Conservation (phyloP, 2,797 vertebrate genomes). For the Amblyraja radiata region DNA sequence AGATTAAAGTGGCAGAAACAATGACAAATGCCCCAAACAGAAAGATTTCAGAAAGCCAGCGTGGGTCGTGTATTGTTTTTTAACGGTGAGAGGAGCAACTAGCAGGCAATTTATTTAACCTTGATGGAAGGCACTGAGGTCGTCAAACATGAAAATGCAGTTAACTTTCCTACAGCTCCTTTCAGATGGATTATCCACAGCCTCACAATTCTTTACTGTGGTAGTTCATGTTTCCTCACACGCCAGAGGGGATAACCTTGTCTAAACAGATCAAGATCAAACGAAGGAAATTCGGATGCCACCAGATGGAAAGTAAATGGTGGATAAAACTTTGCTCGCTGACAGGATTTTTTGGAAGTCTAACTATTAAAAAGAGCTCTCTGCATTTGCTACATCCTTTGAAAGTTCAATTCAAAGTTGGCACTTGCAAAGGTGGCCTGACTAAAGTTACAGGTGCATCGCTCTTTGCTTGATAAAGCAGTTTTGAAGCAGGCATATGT, state of each 20-base stretch:
- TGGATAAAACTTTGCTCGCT: neutral
- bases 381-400: neutral
- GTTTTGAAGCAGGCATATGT: neutral
- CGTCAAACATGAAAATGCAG: neutral
- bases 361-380: neutral
- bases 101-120: neutral
- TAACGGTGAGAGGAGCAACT: neutral
- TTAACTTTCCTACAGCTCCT: neutral
- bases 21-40: neutral
- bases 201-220: neutral
- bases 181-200: neutral
- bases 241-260: neutral
- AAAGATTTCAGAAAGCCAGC: neutral
- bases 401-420: constrained; percentile 2
- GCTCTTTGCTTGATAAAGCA: constrained; percentile 19
- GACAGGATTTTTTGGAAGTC: neutral
- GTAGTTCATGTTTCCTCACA: neutral
- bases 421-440: neutral
- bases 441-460: constrained; percentile 30
- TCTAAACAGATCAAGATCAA: neutral
- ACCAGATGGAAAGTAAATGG: neutral
- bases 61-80: neutral
- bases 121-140: neutral
- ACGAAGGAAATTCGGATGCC: neutral
- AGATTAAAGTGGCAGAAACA: neutral